A percentile compares a stretch with the other conserved stretches of the same genome.
Evolutionary conservation across 1,140 invertebrate genomes (phyloP).

Genomic region (Trichoplusia ni): DNA sequence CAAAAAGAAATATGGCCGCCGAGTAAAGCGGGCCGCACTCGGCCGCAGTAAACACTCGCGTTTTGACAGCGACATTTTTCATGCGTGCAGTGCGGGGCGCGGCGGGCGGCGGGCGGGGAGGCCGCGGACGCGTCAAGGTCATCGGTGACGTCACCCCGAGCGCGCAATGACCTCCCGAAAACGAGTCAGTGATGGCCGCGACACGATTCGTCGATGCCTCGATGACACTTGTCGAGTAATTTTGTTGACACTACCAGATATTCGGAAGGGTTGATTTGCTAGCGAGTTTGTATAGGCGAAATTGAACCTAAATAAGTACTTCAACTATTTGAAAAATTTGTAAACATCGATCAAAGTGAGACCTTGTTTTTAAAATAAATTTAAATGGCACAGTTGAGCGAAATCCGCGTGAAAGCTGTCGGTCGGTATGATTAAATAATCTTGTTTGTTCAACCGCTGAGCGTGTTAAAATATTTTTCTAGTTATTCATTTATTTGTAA

Average conservation of each 20-base stretch:
- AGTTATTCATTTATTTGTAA: conserved; percentile 5
- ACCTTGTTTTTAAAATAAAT: neutral
- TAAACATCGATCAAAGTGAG: no score
- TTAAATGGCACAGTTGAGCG: neutral
- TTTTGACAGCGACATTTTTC: conserved; percentile 62
- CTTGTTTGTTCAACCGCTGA: conserved; percentile 1
- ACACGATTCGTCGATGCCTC: conserved; percentile 42
- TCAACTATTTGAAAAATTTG: no score
- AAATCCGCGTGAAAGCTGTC: neutral
- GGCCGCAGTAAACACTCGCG: conserved; percentile 21
- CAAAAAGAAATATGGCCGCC: conserved; percentile 7
- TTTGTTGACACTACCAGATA: conserved; percentile 46
- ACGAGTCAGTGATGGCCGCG: conserved; percentile 47
- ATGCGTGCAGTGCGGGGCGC: conserved; percentile 54
- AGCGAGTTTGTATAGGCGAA: conserved; percentile 20
- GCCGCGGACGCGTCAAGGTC: conserved; percentile 65
- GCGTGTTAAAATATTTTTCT: conserved; percentile 16
- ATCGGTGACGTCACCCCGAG: conserved; percentile 67
- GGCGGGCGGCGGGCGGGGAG: conserved; percentile 24
- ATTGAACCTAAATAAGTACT: no score
- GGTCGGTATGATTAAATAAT: conserved; percentile 19
- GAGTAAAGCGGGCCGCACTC: conserved; percentile 13
- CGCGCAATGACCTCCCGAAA: conserved; percentile 71
- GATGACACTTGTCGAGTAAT: conserved; percentile 49
- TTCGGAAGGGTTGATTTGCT: conserved; percentile 23